These are phyloP conservation scores for Xerus inauris DNA, from an alignment of 2,113 vertebrate genomes.

Conservation along the genomic window DNA sequence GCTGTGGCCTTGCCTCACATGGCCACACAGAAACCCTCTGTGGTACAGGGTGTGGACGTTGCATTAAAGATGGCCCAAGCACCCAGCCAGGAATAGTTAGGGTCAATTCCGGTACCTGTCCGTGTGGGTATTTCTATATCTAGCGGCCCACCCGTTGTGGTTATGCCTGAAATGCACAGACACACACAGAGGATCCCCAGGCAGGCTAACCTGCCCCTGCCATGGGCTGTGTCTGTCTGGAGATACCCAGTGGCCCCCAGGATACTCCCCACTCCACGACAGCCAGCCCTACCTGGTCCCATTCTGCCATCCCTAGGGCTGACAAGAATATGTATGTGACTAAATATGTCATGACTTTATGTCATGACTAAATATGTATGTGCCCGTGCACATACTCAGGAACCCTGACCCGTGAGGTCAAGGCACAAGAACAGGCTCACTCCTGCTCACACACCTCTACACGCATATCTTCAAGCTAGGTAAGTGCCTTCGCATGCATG, in stretches of 20 bases:
- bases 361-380: too few species aligned
- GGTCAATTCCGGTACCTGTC: constrained; percentile 63
- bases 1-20: constrained; percentile 41
- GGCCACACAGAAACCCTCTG: constrained; percentile 61
- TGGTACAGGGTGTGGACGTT: constrained; percentile 63
- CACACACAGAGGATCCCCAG: not conserved
- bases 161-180: not conserved
- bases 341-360: too few species aligned
- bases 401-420: not conserved
- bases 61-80: constrained; percentile 61
- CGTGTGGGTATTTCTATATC: constrained; percentile 55
- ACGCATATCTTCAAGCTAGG: not conserved
- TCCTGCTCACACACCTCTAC: not conserved
- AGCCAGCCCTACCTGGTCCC: too few species aligned
- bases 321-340: not conserved
- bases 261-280: not conserved
- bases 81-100: constrained; percentile 63
- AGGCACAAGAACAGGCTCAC: not conserved
- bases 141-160: not conserved
- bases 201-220: not conserved
- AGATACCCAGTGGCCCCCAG: not conserved
- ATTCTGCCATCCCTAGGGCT: not conserved
- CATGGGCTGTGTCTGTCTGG: not conserved
- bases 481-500: not conserved
- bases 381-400: not conserved